Base-by-base conservation (phyloP, 2,113 vertebrate species). In the Cnemophilus loriae region DNA sequence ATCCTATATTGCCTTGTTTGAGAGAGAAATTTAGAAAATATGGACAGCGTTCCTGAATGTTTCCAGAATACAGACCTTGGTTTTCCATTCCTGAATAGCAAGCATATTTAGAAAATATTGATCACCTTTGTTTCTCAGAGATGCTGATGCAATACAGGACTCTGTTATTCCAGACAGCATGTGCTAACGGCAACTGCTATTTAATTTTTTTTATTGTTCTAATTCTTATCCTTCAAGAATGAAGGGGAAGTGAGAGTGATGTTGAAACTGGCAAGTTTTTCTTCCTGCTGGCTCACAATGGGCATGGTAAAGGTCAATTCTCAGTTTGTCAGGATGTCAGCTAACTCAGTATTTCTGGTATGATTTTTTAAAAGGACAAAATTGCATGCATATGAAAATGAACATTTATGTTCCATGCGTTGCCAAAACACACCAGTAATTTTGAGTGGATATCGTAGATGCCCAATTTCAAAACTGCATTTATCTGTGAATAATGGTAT, bases 141-240 rank as follows among this genome's bases (percentile, higher is more conserved):
- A 67, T 84, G 90, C 67, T 94, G 57, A 87, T 93, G 76, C 69
- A 95, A 64, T 95, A 33, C 53, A 90, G 41, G 49, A 35, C 37
- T 91, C 13, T 82, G 12, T 78, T 95, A 71, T 91, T 93, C 65
- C 74, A 91, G 84, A 87, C 78, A 92, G 67, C 32, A 33, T 84
- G 80, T 84, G 44, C 64, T 94, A 82, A 84, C 94, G 89, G 50
- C 69, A 88, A 28, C 69, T 79, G 84, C 63, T 89, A 2, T 89
- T 89, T 84, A 84, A 77, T 77, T 91, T 94, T 89, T 89, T 95
- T 95, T 97, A 59, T 93, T 95, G 74, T 97, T 96, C 91, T 95
- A 79, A 64, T 96, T 94, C 76, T 84, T 93, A 93, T 77, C 73
- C 60, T 90, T 94, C 47, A 95, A 94, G 83, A 95, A 73, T 84